Base-by-base conservation (phyloP, 2,113 vertebrate species). In the Equus przewalskii region DNA sequence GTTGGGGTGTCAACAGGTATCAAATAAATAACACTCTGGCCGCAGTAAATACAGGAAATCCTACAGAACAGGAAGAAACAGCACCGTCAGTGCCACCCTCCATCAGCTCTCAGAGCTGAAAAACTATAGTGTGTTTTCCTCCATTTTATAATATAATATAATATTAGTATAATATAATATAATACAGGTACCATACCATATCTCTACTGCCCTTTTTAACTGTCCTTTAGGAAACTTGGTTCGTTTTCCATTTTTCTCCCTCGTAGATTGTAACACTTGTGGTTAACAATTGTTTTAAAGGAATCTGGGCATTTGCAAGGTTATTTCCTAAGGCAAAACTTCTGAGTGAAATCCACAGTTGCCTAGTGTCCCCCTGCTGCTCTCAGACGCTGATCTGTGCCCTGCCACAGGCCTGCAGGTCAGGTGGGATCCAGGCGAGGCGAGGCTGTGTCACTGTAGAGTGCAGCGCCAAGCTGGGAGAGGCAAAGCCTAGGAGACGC, bases 31-130 rank as follows among this genome's bases (percentile, higher is more conserved):
- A 7, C 0, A 6, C 67, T 15, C 0, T 8, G 73, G 73, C 4
- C 75, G 0, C 33, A 10, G 18, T 2, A 13, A 30, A 7, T 1
- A 49, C 0, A 22, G 75, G n/a, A 80, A 46, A 18, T 2, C 54
- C 1, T 1, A 1, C 4, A 6, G 33, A 33, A 21, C 44, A 33
- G 1, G 11, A 62, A 44, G 1, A 1, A 22, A 13, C 3, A 1
- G 18, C 3, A 0, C 26, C 56, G 54, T 33, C 26, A 0, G 1
- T 7, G 54, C 36, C 10, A 6, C 28, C 3, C 5, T 18, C 44
- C 9, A 0, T 12, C 30, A 6, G 14, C 18, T 1, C 5, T 3
- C 14, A 7, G 49, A 12, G 56, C 33, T 22, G 56, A 62, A 49
- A n/a, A 13, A 9, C 3, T 2, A 6, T 1, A 28, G 15, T 80